These are phyloP conservation scores for Ceryle rudis DNA, from an alignment of 2,797 vertebrate genomes.

Conservation along the genomic window DNA sequence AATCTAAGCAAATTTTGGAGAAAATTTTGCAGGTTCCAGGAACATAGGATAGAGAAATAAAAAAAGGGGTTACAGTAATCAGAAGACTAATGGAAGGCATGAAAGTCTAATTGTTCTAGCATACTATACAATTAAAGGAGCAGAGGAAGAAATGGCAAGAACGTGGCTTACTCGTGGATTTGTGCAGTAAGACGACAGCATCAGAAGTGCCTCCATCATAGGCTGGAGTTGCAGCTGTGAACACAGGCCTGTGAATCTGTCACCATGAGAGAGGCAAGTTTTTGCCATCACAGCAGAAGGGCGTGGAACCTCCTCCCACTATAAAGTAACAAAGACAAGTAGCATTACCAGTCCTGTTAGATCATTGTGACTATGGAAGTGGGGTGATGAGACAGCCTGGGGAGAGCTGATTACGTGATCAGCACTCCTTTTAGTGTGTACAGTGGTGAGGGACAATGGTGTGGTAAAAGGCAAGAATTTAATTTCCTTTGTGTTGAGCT, in stretches of 20 bases:
- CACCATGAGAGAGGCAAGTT: not conserved
- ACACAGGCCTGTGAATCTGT: not conserved
- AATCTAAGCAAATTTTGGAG: not conserved
- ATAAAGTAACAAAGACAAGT: not conserved
- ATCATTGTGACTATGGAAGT: not conserved
- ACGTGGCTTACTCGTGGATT: fast-evolving
- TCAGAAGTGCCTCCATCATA: not conserved
- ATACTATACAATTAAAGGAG: not conserved
- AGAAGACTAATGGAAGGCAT: not conserved
- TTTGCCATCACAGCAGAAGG: not conserved
- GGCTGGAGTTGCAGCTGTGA: not conserved
- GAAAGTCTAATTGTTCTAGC: not conserved
- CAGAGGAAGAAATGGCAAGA: not conserved
- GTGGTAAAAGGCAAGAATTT: not conserved
- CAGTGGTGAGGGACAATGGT: not conserved
- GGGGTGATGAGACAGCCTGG: not conserved
- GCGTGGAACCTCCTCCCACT: not conserved
- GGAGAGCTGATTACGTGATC: not conserved
- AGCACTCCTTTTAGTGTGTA: not conserved
- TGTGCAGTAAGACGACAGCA: not conserved
- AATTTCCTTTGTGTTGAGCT: not conserved
- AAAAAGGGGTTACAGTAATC: not conserved
- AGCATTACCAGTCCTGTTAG: not conserved
- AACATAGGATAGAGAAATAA: not conserved
- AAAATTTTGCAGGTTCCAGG: not conserved